Evolutionary conservation across 2,888 invertebrate species (phyloP), one percentile per base, ranked within the genome.

Genomic region (Drosophila fulvimacula): DNA sequence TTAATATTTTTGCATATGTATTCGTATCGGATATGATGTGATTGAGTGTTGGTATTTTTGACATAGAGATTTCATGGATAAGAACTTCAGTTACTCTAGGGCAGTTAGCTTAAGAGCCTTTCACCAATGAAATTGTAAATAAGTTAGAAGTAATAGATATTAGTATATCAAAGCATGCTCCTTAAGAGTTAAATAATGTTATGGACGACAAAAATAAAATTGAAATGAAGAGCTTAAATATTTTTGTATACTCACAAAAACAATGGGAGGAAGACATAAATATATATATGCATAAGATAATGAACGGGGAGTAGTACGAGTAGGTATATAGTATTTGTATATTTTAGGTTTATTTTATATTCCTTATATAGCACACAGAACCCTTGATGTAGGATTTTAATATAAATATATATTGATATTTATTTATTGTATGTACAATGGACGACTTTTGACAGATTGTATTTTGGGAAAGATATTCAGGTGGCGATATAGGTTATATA

Each of bases 161-260:
- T 59, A 65, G 58, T 38, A 38, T 11, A 32, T 42, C 13, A 44
- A n/a, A 4, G 49, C 62, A 76, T 46, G 41, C 71, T 63, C 39
- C 27, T 30, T 42, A 21, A 1, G 48, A 15, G 44, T 41, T 30
- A 27, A 44, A 34, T 58, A 13, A 21, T 36, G 46, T 38, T 44
- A 52, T 11, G 48, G 56, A 32, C 15, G 46, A 56, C 36, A 17
- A 68, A 77, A 72, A 46, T 51, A 53, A 73, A 56, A 60, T 60
- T 46, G 17, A 73, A 79, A 75, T 72, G 56, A 77, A 73, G 83
- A 88, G 73, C 65, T 56, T 74, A 87, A 84, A 81, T 24, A 77
- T 86, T 88, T 83, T 83, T 87, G 77, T 89, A 88, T 88, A 90
- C 88, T 88, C 88, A 88, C 88, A 88, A 88, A 89, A 84, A 83